A percentile compares a stretch with the other conserved stretches of the same genome.
phyloP scores from a whole-genome alignment of 1,140 invertebrate genomes.

The Subanguina moxae region DNA sequence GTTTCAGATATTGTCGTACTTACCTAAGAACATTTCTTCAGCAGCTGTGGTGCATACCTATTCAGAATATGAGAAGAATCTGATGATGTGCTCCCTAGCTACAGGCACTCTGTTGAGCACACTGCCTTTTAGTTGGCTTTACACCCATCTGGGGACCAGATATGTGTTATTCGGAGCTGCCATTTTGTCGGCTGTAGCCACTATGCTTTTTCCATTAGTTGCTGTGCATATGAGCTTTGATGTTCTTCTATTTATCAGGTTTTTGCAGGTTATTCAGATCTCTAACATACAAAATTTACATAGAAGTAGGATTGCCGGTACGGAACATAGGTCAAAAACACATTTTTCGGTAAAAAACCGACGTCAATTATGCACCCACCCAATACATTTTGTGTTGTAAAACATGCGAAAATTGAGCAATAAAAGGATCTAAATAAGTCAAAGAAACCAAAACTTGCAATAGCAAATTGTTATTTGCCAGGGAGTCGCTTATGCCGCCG shows the following conservation, averaged over 20 bases:
- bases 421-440: too few relatives aligned
- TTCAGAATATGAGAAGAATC: not conserved
- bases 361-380: too few relatives aligned
- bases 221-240: slow-evolving; percentile 14
- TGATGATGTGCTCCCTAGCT: slow-evolving; percentile 24
- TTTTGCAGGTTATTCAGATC: slow-evolving; percentile 27
- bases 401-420: too few relatives aligned
- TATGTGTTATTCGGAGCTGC: slow-evolving; percentile 40
- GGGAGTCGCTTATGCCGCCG: slow-evolving; percentile 29
- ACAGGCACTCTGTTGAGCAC: slow-evolving; percentile 29
- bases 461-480: too few relatives aligned
- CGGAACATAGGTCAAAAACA: too few relatives aligned
- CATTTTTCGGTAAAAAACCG: too few relatives aligned
- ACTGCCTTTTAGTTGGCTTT: slow-evolving; percentile 35
- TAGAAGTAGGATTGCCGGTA: too few relatives aligned
- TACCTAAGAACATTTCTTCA: not conserved
- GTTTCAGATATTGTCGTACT: not conserved
- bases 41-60: not conserved
- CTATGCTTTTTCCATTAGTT: slow-evolving; percentile 30
- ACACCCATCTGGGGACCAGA: slow-evolving; percentile 35
- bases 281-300: too few relatives aligned
- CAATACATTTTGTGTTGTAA: too few relatives aligned
- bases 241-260: slow-evolving; percentile 23
- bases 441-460: too few relatives aligned
- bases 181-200: slow-evolving; percentile 33